Evolutionary conservation across 2,888 invertebrate species (phyloP), one percentile per base, ranked within the genome.

Genomic region (Oligia fasciuncula): DNA sequence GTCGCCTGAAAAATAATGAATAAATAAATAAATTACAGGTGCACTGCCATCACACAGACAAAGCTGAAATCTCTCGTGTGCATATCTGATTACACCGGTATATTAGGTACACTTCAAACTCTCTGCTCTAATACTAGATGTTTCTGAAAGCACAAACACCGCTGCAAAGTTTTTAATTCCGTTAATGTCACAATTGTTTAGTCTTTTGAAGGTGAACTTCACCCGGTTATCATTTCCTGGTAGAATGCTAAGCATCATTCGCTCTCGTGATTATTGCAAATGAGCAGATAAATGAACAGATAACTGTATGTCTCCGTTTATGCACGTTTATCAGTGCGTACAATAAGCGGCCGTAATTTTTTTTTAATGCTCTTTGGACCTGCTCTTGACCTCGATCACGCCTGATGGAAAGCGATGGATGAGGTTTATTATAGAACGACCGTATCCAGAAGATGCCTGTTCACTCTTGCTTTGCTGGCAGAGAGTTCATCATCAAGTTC

Each of bases 201-300:
- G 81, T 66, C 35, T 75, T 40, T 5, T 68, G 23, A 71, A 57
- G 63, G 54, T 88, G 77, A 85, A 85, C 86, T 77, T 79, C 46
- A 86, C 35, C 76, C 77, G 35, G 23, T 62, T 85, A 79, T 83
- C 83, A 63, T 60, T 78, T 85, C 88, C 73, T 75, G 35, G 75
- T 77, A 66, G 14, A 71, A 60, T 63, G 65, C 19, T 35, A 14
- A 63, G 57, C 85, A 87, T 54, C 85, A n/a, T 62, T 5, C 19
- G 85, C 23, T 72, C 65, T 85, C 87, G 85, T 85, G 87, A 73
- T 68, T 71, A 62, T 63, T 63, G 46, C n/a, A 60, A 65, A 78
- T 78, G 46, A 73, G n/a, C 40, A 43, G 80, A 87, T 85, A 84
- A 80, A 40, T 63, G 40, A 60, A 60, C n/a, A 40, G 79, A 68